Conservation (phyloP, 2,113 vertebrate genomes). For the Calyptommatus sinebrachiatus region DNA sequence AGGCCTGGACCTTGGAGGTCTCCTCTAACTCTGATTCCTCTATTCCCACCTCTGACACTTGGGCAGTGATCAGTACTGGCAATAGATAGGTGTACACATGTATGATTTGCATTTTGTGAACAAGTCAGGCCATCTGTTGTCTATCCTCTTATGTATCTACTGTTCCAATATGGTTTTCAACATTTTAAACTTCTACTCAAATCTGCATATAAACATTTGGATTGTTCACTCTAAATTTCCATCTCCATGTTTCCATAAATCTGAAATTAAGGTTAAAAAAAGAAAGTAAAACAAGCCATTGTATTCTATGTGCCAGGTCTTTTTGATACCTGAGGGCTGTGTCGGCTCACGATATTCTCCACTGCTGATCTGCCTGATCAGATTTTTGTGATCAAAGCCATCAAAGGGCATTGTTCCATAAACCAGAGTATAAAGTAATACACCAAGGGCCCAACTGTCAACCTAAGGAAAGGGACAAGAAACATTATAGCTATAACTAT, state of each 20-base stretch:
- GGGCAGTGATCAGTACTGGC: too few relatives aligned
- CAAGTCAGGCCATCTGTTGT: too few relatives aligned
- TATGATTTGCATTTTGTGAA: too few relatives aligned
- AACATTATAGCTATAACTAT: slow-evolving; percentile 22
- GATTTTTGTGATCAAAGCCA: slow-evolving; percentile 95
- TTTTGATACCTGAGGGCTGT: slow-evolving; percentile 90
- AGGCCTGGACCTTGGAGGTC: too few relatives aligned
- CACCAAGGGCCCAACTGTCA: slow-evolving; percentile 98
- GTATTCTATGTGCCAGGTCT: neutral
- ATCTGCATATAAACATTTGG: too few relatives aligned
- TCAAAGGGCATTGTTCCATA: slow-evolving; percentile 99
- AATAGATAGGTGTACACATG: too few relatives aligned
- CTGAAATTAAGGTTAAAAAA: neutral
- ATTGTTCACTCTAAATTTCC: too few relatives aligned
- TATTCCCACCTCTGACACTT: too few relatives aligned
- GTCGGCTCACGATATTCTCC: slow-evolving; percentile 97
- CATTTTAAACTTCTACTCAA: too few relatives aligned
- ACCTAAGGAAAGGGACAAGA: slow-evolving; percentile 79
- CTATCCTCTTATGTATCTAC: too few relatives aligned
- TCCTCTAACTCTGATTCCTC: too few relatives aligned
- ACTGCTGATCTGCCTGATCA: slow-evolving; percentile 98
- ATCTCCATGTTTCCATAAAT: neutral
- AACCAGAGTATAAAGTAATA: slow-evolving; percentile 95
- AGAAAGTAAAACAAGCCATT: neutral
- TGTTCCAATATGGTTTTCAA: too few relatives aligned